Evolutionary conservation across 1,140 invertebrate species (phyloP).

Genomic region (Sipha flava): DNA sequence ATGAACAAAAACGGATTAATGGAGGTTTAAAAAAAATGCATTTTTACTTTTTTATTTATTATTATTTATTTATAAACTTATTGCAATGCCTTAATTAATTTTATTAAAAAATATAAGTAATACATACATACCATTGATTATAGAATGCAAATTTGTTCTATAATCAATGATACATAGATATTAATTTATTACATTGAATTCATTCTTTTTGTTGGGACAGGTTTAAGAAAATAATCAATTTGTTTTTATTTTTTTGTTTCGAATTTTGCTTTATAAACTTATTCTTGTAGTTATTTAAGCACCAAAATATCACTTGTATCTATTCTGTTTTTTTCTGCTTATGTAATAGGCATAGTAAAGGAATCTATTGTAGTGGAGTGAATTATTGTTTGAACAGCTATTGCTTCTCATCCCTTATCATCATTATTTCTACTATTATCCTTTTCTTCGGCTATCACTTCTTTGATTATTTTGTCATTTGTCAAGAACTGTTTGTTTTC

Average conservation of each 20-base stretch:
- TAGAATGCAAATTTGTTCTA: no score
- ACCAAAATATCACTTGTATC: neutral
- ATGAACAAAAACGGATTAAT: no score
- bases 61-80: no score
- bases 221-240: neutral
- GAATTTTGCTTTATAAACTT: neutral
- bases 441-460: neutral
- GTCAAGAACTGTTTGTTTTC: neutral
- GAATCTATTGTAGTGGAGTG: neutral
- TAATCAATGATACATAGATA: no score
- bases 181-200: neutral
- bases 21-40: no score
- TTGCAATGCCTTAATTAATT: no score
- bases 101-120: neutral
- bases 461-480: neutral
- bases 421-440: neutral
- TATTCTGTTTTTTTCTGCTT: neutral
- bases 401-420: neutral
- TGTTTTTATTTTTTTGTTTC: neutral
- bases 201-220: neutral
- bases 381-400: neutral
- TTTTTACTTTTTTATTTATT: no score
- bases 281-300: neutral
- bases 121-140: neutral
- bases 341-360: neutral